Conservation (phyloP, 2,113 vertebrate genomes). For the Macrotus californicus region DNA sequence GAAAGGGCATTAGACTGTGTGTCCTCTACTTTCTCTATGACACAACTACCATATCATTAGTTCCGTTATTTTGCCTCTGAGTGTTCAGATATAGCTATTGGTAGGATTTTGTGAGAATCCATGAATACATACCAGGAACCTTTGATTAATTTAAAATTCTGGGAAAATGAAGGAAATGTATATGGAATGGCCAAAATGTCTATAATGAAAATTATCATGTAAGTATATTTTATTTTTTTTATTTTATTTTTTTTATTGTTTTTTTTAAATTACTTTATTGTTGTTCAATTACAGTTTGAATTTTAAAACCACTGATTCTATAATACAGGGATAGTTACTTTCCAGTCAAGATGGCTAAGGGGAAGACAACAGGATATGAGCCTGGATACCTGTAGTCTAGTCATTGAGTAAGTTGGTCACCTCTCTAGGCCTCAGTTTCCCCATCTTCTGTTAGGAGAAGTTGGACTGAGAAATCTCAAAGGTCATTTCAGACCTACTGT, state of each 20-base stretch:
- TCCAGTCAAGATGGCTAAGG: background rate
- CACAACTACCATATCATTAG: background rate
- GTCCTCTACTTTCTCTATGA: background rate
- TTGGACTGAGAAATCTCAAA: background rate
- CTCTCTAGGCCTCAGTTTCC: background rate
- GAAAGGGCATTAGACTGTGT: background rate
- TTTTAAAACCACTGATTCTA: background rate
- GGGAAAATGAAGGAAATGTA: conserved; percentile 18
- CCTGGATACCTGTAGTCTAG: background rate
- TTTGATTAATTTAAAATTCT: background rate
- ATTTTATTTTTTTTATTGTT: too few species aligned
- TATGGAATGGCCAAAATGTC: background rate
- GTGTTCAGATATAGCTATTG: background rate
- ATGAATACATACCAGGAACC: background rate
- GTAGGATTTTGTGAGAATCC: background rate
- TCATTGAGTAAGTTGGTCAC: background rate
- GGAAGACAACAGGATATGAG: background rate
- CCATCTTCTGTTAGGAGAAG: background rate
- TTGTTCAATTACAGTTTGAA: too few species aligned
- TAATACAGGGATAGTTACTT: background rate
- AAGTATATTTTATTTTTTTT: too few species aligned
- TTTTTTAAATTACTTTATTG: too few species aligned
- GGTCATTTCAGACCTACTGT: background rate
- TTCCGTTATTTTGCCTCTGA: background rate
- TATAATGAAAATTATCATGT: background rate